Percentiles rank a stretch among this genome's conserved stretches.
Conservation (phyloP, 2,113 vertebrate genomes). For the Dinomys branickii region DNA sequence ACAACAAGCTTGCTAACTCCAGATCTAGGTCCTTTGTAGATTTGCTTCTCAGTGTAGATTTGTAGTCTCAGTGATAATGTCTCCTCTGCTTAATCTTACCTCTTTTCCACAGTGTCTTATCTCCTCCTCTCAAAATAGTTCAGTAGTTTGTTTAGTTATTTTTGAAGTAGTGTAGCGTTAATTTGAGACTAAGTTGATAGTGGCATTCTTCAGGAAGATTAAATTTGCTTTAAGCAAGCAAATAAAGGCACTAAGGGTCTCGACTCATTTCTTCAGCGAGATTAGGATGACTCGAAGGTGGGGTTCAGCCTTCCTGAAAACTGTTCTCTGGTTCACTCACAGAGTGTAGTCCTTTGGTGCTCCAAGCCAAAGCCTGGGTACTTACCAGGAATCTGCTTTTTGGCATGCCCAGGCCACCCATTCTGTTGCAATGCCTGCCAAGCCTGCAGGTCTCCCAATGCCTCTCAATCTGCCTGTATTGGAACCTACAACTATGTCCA, state of each 20-base stretch:
- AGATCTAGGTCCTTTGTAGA: background rate
- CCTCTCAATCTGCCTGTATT: rapidly evolving
- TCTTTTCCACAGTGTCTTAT: background rate
- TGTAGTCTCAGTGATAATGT: background rate
- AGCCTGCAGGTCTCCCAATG: background rate
- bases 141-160: background rate
- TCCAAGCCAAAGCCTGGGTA: background rate
- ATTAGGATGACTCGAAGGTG: background rate
- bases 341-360: background rate
- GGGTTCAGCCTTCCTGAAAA: background rate
- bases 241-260: background rate
- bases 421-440: background rate
- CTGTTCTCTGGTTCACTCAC: background rate
- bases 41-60: no score
- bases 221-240: constrained; percentile 4
- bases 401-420: no score
- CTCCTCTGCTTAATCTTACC: background rate
- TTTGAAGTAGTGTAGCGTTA: background rate
- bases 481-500: background rate
- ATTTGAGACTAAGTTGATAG: background rate
- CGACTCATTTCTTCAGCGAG: background rate
- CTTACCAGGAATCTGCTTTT: background rate
- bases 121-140: background rate
- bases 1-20: background rate
- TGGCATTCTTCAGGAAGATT: background rate